A percentile compares a stretch with the other conserved stretches of the same genome.
Conservation (phyloP, 2,797 vertebrate species). For the Arrhamphus sclerolepis region DNA sequence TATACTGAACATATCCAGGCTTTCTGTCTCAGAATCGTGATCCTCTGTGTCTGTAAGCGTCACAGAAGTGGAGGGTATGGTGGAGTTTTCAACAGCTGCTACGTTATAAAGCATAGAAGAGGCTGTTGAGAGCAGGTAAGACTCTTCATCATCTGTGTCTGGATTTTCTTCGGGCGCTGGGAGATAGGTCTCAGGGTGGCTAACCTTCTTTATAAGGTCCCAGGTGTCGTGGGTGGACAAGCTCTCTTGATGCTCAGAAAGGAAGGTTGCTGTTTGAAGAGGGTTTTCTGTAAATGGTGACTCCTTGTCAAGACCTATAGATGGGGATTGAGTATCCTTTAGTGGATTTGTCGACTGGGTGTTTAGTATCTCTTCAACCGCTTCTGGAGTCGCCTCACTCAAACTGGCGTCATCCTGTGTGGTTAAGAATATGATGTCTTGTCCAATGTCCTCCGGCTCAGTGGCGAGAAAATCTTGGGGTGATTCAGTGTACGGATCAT, state of each 20-base stretch:
- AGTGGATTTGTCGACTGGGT: conserved; percentile 79
- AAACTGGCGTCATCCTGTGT: conserved; percentile 82
- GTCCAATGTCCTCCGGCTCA: conserved; percentile 78
- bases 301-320: conserved; percentile 25
- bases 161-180: conserved; percentile 37
- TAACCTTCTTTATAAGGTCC: conserved; percentile 46
- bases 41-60: conserved; percentile 8
- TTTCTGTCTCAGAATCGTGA: conserved; percentile 23
- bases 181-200: conserved; percentile 39
- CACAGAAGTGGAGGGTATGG: conserved; percentile 14
- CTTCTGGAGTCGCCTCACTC: conserved; percentile 59
- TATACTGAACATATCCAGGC: background rate
- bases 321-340: conserved; percentile 33
- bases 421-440: conserved; percentile 82
- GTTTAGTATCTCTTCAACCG: conserved; percentile 78
- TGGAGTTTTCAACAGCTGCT: conserved; percentile 10
- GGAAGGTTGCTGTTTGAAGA: conserved; percentile 30
- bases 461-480: conserved; percentile 71
- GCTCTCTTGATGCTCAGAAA: conserved; percentile 30
- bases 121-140: conserved; percentile 13
- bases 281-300: conserved; percentile 9
- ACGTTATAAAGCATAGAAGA: conserved; percentile 1
- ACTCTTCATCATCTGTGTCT: conserved; percentile 25
- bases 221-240: conserved; percentile 22
- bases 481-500: conserved; percentile 72